Conservation (phyloP, 2,797 vertebrate species). For the Oreortyx pictus region DNA sequence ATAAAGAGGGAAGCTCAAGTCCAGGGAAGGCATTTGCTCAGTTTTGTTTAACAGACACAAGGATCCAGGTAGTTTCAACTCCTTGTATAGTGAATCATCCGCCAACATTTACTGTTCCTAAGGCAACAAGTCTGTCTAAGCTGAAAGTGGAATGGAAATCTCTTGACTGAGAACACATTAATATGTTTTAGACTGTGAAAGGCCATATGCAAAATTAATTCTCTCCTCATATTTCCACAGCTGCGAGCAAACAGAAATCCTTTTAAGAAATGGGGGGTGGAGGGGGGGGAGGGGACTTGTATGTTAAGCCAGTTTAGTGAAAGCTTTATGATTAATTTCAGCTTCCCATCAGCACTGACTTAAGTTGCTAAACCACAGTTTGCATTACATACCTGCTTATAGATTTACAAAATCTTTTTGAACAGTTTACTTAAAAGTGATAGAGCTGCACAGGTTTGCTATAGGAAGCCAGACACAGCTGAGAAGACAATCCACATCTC, state of each 20-base stretch:
- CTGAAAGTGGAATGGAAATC: neutral
- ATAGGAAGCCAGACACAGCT: neutral
- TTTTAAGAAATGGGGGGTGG: neutral
- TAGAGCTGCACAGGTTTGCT: neutral
- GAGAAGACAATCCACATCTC: neutral
- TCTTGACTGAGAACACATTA: neutral
- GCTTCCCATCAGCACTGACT: neutral
- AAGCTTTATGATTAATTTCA: neutral
- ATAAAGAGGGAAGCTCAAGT: neutral
- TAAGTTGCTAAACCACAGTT: neutral
- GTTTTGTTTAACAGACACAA: neutral
- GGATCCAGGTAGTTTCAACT: neutral
- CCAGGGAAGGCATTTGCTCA: neutral
- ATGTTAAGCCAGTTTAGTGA: neutral
- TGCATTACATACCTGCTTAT: neutral
- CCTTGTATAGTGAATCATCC: neutral
- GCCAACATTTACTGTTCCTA: neutral
- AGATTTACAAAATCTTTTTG: neutral
- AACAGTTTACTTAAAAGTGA: neutral
- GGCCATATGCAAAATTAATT: neutral
- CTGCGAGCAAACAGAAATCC: slow-evolving; percentile 19
- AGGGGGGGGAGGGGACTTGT: too few relatives aligned
- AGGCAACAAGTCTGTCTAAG: neutral
- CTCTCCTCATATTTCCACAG: neutral
- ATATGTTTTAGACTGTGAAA: neutral